Evolutionary conservation across 2,888 invertebrate species (phyloP).

Genomic region (Heliconius ethilla): DNA sequence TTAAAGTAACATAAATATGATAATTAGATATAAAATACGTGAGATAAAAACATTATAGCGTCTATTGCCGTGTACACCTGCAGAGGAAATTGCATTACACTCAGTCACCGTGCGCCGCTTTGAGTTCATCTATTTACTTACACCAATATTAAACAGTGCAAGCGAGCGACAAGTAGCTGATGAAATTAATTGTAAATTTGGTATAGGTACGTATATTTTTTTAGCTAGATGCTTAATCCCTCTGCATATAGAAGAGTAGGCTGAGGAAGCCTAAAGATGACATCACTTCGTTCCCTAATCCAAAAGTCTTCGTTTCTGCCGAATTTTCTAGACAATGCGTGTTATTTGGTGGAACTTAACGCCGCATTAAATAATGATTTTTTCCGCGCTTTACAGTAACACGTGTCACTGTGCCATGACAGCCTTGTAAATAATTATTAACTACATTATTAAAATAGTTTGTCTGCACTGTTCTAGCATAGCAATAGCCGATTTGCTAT

Average conservation of each 20-base stretch:
- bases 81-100: slow-evolving; percentile 76
- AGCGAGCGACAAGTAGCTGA: slow-evolving; percentile 51
- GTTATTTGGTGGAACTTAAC: no score
- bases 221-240: no score
- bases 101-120: slow-evolving; percentile 56
- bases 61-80: slow-evolving; percentile 67
- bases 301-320: no score
- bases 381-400: no score
- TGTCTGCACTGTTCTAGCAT: slow-evolving; percentile 49
- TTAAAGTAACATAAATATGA: background rate
- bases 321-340: no score
- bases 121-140: slow-evolving; percentile 57
- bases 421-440: no score
- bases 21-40: slow-evolving; percentile 25
- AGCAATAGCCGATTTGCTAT: slow-evolving; percentile 71
- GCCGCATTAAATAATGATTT: no score
- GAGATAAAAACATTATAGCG: slow-evolving; percentile 55
- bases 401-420: no score
- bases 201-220: no score
- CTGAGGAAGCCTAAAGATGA: no score
- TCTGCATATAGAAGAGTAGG: no score
- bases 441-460: slow-evolving; percentile 22
- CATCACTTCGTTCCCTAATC: no score
- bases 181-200: background rate
- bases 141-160: slow-evolving; percentile 50